These are phyloP conservation scores for Dendroctonus valens DNA, from an alignment of 1,140 invertebrate genomes.

Conservation along the genomic window DNA sequence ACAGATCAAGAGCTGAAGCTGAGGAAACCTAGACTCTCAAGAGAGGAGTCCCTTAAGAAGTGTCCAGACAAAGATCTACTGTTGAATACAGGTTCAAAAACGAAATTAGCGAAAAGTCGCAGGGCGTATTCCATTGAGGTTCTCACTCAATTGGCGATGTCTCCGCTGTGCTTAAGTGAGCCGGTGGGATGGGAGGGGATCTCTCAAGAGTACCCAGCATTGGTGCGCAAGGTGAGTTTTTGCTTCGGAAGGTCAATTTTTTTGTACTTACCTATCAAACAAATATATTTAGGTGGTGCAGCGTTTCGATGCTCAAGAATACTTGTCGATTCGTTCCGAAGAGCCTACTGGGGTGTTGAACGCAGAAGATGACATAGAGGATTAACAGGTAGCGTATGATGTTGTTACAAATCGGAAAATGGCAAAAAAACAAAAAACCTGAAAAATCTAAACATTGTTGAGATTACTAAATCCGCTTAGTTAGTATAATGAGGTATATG, in stretches of 20 bases:
- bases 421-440: background rate
- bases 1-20: conserved; percentile 33
- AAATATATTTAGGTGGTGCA: conserved; percentile 43
- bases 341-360: conserved; percentile 32
- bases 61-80: conserved; percentile 22
- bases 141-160: conserved; percentile 56
- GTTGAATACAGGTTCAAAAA: no score
- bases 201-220: conserved; percentile 54
- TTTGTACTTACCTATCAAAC: background rate
- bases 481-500: background rate
- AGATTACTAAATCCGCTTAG: background rate
- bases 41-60: conserved; percentile 44
- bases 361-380: conserved; percentile 20
- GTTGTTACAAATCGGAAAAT: background rate
- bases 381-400: background rate
- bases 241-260: background rate
- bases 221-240: conserved; percentile 54
- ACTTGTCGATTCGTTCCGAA: conserved; percentile 44
- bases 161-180: conserved; percentile 54
- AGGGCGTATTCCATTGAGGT: conserved; percentile 54
- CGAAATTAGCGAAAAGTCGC: conserved; percentile 5
- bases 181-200: conserved; percentile 58
- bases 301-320: conserved; percentile 48
- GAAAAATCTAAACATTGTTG: background rate
- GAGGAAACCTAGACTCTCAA: conserved; percentile 43